phyloP scores from a whole-genome alignment of 2,888 invertebrate species.

The Leucoptera coffeella region DNA sequence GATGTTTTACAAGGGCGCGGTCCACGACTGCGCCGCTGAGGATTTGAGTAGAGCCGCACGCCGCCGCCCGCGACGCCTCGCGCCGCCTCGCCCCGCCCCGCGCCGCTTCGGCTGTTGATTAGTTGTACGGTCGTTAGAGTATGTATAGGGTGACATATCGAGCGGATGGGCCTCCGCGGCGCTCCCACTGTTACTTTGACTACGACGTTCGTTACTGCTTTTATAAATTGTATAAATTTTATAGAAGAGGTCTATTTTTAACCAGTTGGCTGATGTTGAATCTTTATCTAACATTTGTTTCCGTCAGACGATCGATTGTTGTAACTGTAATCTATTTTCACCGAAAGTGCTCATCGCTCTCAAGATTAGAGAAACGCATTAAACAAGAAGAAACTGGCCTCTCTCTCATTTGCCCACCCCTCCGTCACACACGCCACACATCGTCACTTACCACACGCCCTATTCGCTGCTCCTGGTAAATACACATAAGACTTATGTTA shows the following conservation, averaged over 20 bases:
- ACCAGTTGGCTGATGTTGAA: too few species aligned
- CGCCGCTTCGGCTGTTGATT: neutral
- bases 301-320: too few species aligned
- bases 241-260: constrained; percentile 53
- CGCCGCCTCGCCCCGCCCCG: constrained; percentile 2
- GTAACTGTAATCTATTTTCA: constrained; percentile 58
- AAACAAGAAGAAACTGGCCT: constrained; percentile 44
- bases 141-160: too few species aligned
- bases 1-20: too few species aligned
- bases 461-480: neutral
- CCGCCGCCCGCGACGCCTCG: constrained; percentile 7
- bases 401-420: constrained; percentile 14
- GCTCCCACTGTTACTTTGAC: constrained; percentile 43
- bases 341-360: constrained; percentile 69
- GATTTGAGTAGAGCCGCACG: too few species aligned
- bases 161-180: too few species aligned
- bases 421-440: neutral
- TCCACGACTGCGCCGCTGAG: too few species aligned
- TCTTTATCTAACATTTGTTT: too few species aligned
- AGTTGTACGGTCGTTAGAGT: too few species aligned
- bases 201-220: constrained; percentile 41
- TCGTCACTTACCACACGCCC: neutral
- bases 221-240: constrained; percentile 51
- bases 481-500: too few species aligned
- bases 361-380: constrained; percentile 55